A percentile compares a stretch with the other conserved stretches of the same genome.
Conservation (phyloP, 1,140 invertebrate genomes). For the Dreissena polymorpha region DNA sequence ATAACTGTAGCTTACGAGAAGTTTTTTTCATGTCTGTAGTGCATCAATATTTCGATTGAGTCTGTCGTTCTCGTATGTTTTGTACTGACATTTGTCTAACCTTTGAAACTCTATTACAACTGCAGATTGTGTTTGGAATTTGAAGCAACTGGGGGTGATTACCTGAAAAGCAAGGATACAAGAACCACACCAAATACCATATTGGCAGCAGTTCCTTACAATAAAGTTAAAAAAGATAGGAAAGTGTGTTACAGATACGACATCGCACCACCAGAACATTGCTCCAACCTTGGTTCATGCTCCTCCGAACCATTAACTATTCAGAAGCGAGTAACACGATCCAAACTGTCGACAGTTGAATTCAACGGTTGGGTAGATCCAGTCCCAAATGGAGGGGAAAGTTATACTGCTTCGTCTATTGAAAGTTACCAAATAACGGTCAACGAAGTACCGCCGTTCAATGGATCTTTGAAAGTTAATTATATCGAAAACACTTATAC, state of each 20-base stretch:
- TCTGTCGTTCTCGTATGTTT: too few species aligned
- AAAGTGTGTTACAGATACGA: conserved; percentile 24
- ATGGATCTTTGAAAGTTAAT: not conserved
- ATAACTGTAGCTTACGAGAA: too few species aligned
- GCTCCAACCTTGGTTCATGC: not conserved
- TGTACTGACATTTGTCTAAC: too few species aligned
- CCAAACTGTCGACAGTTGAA: not conserved
- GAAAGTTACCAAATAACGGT: conserved; percentile 5
- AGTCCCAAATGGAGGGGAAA: not conserved
- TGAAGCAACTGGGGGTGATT: not conserved
- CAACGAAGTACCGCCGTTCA: not conserved
- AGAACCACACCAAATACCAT: not conserved
- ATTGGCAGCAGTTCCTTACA: not conserved
- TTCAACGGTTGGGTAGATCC: conserved; percentile 30
- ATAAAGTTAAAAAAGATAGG: not conserved
- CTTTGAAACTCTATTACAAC: too few species aligned
- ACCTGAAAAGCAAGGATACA: not conserved
- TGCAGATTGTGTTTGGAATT: not conserved
- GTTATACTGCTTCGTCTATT: conserved; percentile 10
- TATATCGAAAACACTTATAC: not conserved
- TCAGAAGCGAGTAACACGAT: not conserved
- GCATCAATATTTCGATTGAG: too few species aligned
- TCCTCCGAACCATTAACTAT: not conserved
- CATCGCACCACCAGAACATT: conserved; percentile 9
- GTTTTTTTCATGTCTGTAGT: too few species aligned